phyloP scores from a whole-genome alignment of 2,113 vertebrate species.

The Poicephalus meyeri region DNA sequence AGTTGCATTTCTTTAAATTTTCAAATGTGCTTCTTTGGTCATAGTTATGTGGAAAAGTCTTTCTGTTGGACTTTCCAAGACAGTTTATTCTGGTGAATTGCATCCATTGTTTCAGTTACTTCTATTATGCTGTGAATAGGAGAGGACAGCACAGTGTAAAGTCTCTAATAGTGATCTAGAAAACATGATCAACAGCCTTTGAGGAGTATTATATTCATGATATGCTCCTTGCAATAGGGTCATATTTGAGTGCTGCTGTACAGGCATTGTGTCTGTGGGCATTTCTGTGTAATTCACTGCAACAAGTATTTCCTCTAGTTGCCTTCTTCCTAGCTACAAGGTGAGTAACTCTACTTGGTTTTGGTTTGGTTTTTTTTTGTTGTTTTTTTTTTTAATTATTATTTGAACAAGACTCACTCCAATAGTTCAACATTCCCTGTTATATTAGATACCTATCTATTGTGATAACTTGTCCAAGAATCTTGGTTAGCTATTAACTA shows the following conservation, averaged over 20 bases:
- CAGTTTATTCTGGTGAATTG: neutral
- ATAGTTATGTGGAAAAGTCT: neutral
- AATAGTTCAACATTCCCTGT: neutral
- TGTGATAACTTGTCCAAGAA: neutral
- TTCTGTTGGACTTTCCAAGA: neutral
- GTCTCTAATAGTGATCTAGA: neutral
- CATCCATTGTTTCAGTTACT: neutral
- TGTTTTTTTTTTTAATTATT: neutral
- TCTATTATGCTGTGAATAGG: neutral
- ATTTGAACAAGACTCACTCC: neutral
- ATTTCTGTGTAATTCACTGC: neutral
- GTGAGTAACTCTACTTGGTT: neutral
- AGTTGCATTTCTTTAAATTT: neutral
- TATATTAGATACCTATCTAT: neutral
- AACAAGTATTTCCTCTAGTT: neutral
- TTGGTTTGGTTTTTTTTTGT: neutral
- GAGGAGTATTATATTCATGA: neutral
- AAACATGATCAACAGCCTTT: neutral
- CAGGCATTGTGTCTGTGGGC: neutral
- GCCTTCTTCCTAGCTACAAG: neutral
- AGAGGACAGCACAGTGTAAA: neutral
- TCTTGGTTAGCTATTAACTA: neutral
- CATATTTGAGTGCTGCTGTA: neutral
- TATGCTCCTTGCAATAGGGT: neutral
- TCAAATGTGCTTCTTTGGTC: neutral